phyloP scores from a whole-genome alignment of 92 coral and sea anemone species.

The Chrysogorgia sp. region DNA sequence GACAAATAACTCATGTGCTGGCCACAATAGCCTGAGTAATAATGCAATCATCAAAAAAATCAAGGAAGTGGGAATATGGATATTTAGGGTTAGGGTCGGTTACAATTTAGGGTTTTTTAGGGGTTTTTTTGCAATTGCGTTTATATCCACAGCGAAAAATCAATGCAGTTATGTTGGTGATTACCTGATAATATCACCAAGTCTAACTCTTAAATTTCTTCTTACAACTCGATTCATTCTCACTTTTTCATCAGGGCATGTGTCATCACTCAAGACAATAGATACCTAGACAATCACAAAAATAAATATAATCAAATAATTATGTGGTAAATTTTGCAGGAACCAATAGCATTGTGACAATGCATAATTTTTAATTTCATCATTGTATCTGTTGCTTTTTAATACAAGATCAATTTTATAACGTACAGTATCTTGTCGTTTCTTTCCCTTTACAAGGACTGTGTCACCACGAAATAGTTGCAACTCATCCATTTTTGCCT shows the following conservation, averaged over 20 bases:
- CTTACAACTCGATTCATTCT: conserved; percentile 96
- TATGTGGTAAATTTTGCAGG: background rate
- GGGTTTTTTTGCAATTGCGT: too few relatives aligned
- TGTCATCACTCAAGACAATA: conserved; percentile 93
- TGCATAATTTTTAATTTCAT: background rate
- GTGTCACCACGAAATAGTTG: conserved; percentile 98
- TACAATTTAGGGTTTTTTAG: too few relatives aligned
- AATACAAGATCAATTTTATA: background rate
- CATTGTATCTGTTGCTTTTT: background rate
- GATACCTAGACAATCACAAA: conserved; percentile 71
- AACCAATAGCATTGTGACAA: background rate
- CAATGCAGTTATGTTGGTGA: background rate
- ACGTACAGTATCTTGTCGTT: conserved; percentile 95
- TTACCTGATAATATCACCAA: conserved; percentile 92
- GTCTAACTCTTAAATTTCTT: conserved; percentile 90
- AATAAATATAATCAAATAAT: background rate
- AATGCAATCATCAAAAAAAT: too few relatives aligned
- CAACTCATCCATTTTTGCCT: conserved; percentile 97
- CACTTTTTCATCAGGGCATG: conserved; percentile 92
- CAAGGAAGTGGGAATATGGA: too few relatives aligned
- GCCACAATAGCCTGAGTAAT: too few relatives aligned
- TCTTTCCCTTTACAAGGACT: conserved; percentile 94
- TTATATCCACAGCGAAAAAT: too few relatives aligned
- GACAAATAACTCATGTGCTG: too few relatives aligned
- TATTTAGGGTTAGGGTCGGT: too few relatives aligned